Evolutionary conservation across 1,140 invertebrate species (phyloP).

Genomic region (Kradibia gibbosae): DNA sequence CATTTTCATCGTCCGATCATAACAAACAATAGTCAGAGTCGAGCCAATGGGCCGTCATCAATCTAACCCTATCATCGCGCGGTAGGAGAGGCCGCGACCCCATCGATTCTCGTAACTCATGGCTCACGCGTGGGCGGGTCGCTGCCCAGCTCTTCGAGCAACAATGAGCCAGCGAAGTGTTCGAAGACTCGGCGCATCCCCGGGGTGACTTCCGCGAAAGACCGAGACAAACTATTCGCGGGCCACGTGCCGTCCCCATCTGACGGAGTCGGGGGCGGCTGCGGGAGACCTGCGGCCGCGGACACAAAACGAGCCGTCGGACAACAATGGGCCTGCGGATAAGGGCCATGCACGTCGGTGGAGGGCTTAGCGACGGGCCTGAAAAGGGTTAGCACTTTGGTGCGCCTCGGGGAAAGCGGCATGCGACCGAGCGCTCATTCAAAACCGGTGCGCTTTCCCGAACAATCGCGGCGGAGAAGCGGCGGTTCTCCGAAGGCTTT

Average conservation of each 20-base stretch:
- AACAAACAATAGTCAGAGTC: background rate
- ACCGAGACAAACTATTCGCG: too few species aligned
- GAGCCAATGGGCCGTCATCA: background rate
- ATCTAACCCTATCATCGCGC: slow-evolving; percentile 18
- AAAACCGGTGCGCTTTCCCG: background rate
- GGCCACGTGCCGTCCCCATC: too few species aligned
- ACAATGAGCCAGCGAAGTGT: too few species aligned
- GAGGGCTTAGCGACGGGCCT: too few species aligned
- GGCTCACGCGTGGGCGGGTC: background rate
- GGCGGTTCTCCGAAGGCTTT: background rate
- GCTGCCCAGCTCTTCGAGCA: too few species aligned
- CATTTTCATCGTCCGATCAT: slow-evolving; percentile 5
- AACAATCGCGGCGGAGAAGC: background rate
- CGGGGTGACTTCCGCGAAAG: too few species aligned
- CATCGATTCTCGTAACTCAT: background rate
- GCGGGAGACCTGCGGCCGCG: background rate
- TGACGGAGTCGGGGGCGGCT: too few species aligned
- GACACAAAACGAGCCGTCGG: background rate
- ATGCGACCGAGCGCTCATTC: background rate
- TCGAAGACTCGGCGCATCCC: too few species aligned
- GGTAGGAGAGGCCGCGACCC: background rate
- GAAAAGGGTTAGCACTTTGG: slow-evolving; percentile 8
- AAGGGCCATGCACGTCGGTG: background rate
- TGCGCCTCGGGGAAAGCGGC: background rate
- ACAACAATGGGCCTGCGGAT: background rate